phyloP scores from a whole-genome alignment of 2,888 invertebrate genomes.

The Hypomecis atomaria region DNA sequence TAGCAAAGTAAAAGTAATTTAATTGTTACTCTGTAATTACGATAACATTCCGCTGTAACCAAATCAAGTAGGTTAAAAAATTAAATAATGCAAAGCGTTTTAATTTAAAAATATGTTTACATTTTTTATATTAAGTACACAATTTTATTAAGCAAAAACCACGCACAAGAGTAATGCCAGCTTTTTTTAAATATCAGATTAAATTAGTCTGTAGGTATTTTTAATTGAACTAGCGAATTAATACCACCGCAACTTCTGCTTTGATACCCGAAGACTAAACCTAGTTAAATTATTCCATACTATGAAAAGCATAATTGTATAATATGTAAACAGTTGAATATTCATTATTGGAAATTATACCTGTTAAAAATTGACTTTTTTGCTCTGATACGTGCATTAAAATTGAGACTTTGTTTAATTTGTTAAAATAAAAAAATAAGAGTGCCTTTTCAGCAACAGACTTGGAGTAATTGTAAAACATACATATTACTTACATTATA shows the following conservation, averaged over 20 bases:
- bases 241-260: conserved; percentile 57
- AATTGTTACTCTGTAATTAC: conserved; percentile 40
- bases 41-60: conserved; percentile 65
- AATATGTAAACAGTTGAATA: too few relatives aligned
- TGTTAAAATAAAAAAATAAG: too few relatives aligned
- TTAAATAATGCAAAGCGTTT: conserved; percentile 21
- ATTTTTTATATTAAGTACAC: neutral
- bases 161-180: neutral
- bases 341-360: too few relatives aligned
- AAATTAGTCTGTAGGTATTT: conserved; percentile 16
- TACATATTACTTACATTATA: too few relatives aligned
- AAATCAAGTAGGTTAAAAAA: conserved; percentile 43
- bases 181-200: neutral
- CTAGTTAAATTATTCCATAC: neutral
- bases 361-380: too few relatives aligned
- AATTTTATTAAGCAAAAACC: neutral
- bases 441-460: too few relatives aligned
- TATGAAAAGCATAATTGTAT: too few relatives aligned
- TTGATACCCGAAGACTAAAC: conserved; percentile 18
- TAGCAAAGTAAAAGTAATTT: conserved; percentile 7
- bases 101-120: neutral
- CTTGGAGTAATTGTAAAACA: too few relatives aligned
- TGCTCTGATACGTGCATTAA: too few relatives aligned
- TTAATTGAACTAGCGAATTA: conserved; percentile 50
- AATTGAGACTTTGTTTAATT: too few relatives aligned